Percentiles rank a stretch among this genome's conserved stretches.
phyloP scores from a whole-genome alignment of 2,888 invertebrate genomes.

The Sesamia inferens region DNA sequence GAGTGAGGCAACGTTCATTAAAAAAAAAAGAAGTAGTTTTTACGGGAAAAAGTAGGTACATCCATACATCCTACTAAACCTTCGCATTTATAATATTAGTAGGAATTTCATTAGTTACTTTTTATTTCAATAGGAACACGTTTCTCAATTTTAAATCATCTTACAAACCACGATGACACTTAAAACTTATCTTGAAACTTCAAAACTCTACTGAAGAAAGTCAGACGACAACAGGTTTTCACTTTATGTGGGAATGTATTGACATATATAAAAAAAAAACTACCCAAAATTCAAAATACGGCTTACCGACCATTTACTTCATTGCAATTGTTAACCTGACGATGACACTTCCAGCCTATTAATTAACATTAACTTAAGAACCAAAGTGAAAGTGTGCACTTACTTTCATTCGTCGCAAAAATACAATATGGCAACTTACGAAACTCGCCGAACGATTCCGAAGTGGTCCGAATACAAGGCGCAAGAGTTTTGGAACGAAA shows the following conservation, averaged over 20 bases:
- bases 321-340: not conserved
- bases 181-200: too few species aligned
- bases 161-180: too few species aligned
- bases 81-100: too few species aligned
- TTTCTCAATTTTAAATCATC: too few species aligned
- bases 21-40: too few species aligned
- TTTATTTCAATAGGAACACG: too few species aligned
- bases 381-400: conserved; percentile 3
- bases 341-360: not conserved
- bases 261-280: not conserved
- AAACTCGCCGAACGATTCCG: conserved; percentile 6
- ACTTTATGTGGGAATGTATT: not conserved
- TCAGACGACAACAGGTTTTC: not conserved
- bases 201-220: not conserved
- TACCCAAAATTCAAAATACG: not conserved
- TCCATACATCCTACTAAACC: too few species aligned
- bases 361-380: not conserved
- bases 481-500: not conserved
- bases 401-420: not conserved
- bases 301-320: too few species aligned
- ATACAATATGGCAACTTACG: not conserved
- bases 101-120: too few species aligned
- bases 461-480: not conserved
- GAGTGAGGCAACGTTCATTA: too few species aligned
- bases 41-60: too few species aligned